phyloP scores from a whole-genome alignment of 2,888 invertebrate species.

The Ariolimax columbianus region DNA sequence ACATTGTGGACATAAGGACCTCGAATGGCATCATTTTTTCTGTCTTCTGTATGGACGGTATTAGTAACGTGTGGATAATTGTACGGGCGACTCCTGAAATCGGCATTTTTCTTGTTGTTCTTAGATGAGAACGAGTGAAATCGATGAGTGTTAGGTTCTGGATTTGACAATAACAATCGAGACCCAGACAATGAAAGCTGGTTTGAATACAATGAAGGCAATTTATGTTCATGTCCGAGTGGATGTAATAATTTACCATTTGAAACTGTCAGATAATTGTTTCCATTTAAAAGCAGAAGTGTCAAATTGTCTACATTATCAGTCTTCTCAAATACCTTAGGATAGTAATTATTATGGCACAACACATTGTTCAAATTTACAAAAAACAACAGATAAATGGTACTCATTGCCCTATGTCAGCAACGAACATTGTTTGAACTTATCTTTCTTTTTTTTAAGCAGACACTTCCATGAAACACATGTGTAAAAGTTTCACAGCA shows the following conservation, averaged over 20 bases:
- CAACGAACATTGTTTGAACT: no score
- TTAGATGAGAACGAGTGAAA: not conserved
- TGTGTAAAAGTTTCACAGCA: no score
- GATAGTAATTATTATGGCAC: slow-evolving; percentile 1
- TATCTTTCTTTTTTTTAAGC: not conserved
- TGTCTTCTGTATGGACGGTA: not conserved
- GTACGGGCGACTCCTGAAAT: not conserved
- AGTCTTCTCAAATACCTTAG: not conserved
- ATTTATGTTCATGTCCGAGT: not conserved
- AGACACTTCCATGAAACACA: no score
- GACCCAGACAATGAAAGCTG: not conserved
- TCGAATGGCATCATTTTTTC: not conserved
- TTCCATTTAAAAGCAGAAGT: not conserved
- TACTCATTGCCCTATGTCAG: not conserved
- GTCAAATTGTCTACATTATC: not conserved
- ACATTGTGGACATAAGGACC: not conserved
- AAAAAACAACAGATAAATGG: not conserved
- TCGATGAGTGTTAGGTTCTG: no score
- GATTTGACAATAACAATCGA: not conserved
- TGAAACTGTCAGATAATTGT: not conserved
- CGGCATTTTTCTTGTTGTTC: not conserved
- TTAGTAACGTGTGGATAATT: not conserved
- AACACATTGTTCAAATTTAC: not conserved
- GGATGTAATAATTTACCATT: not conserved
- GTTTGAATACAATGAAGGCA: not conserved